Evolutionary conservation across 2,113 vertebrate species (phyloP).

Genomic region (Riparia riparia): DNA sequence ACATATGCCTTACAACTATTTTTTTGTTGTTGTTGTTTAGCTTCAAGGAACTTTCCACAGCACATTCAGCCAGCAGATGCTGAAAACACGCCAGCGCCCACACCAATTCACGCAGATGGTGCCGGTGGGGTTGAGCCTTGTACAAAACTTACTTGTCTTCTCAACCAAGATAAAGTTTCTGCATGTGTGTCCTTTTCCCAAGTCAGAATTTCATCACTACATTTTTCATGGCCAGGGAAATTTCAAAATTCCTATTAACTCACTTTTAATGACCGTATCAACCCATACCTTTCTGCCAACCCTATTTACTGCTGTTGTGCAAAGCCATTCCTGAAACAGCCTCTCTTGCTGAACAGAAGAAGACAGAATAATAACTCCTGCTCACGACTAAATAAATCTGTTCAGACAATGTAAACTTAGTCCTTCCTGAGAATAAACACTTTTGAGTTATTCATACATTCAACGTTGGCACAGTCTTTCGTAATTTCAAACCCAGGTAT

Average conservation of each 20-base stretch:
- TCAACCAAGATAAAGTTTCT: not conserved
- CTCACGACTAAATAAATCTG: conserved; percentile 34
- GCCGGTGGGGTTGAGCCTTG: not conserved
- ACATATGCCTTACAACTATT: not conserved
- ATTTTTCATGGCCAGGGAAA: not conserved
- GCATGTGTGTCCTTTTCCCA: not conserved
- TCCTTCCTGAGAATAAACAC: conserved; percentile 46
- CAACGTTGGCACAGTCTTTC: not conserved
- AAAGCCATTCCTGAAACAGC: not conserved
- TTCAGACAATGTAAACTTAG: conserved; percentile 33
- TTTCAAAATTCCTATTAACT: conserved; percentile 4
- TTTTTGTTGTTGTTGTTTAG: not conserved
- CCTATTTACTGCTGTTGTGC: not conserved
- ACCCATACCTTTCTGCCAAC: not conserved
- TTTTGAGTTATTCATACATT: conserved; percentile 40
- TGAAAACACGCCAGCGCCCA: not conserved
- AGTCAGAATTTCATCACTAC: not conserved
- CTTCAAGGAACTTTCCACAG: conserved; percentile 13
- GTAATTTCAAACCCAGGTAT: conserved; percentile 29
- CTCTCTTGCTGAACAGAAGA: not conserved
- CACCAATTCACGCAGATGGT: not conserved
- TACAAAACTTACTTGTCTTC: not conserved
- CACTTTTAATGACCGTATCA: not conserved
- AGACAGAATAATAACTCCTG: not conserved
- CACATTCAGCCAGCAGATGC: conserved; percentile 31